Base-by-base conservation (phyloP, 2,113 vertebrate genomes). In the Anoplopoma fimbria region DNA sequence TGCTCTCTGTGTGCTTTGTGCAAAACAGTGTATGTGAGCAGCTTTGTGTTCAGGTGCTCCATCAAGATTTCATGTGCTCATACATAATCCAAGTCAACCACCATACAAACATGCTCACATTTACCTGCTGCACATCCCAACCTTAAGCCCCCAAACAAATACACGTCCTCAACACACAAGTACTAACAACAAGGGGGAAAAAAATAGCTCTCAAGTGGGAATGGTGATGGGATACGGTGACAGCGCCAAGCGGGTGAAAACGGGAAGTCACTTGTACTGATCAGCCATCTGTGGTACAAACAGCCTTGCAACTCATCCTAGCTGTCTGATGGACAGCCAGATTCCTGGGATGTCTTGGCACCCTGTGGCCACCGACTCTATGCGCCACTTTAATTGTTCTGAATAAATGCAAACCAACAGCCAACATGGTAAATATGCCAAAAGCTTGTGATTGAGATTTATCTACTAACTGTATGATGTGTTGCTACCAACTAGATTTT, bases 231-330 rank as follows among this genome's bases (percentile, higher is more conserved):
- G 83, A 88, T 34, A 36, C 61, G 1, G 58, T 92, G 90, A 92
- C 87, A 86, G 83, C 51, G 78, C 86, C 84, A 91, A 82, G 83
- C 87, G 77, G 81, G 77, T 78, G 88, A 71, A 92, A n/a, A 91
- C 81, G 75, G 84, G 87, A 92, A 92, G 89, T 94, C 91, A 91
- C 83, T 92, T 94, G 92, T 92, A 92, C 91, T 94, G 93, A 94
- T 94, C 93, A 93, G 92, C 95, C 95, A 95, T 95, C 95, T 95
- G 95, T 92, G 92, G 85, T 91, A 90, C 88, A 94, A 95, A 94
- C 89, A 90, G 93, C 93, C 89, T 85, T 91, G 89, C 81, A 87
- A 91, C 90, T 91, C 84, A 79, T 91, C 89, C 86, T 82, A 15
- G 82, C 86, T 77, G 79, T 92, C 90, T 93, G 84, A 93, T 91